Evolutionary conservation across 2,797 vertebrate genomes (phyloP).

Genomic region (Scolopax bukidnonensis): DNA sequence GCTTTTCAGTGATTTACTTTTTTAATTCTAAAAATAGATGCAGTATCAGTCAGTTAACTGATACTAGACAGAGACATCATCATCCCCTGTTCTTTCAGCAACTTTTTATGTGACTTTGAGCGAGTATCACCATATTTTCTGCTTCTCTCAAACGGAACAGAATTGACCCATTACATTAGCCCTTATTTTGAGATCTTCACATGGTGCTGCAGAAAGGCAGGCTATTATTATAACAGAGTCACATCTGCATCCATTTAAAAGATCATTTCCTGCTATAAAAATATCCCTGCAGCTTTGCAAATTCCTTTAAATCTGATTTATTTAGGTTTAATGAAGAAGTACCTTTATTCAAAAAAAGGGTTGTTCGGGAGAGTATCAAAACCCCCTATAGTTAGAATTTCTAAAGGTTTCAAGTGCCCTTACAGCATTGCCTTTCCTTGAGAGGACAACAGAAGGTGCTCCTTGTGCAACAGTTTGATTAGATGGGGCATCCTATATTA

Average conservation of each 20-base stretch:
- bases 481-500: not conserved
- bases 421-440: not conserved
- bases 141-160: not conserved
- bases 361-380: not conserved
- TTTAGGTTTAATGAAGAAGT: slow-evolving; percentile 14
- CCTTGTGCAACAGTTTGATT: not conserved
- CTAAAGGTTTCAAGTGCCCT: not conserved
- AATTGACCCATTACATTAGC: not conserved
- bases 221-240: slow-evolving; percentile 16
- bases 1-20: not conserved
- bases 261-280: slow-evolving; percentile 68
- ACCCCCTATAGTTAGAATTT: not conserved
- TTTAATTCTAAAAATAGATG: not conserved
- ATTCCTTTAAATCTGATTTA: slow-evolving; percentile 57
- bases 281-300: slow-evolving; percentile 50
- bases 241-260: slow-evolving; percentile 72
- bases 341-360: not conserved
- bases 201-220: slow-evolving; percentile 7
- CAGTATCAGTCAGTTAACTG: not conserved
- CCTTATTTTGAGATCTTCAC: slow-evolving; percentile 16
- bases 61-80: not conserved
- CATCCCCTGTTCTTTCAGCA: not conserved
- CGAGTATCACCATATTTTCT: not conserved
- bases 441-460: not conserved
- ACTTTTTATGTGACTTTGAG: not conserved